A percentile compares a stretch with the other conserved stretches of the same genome.
phyloP scores from a whole-genome alignment of 2,797 vertebrate genomes.

The Enteromius viviparus region DNA sequence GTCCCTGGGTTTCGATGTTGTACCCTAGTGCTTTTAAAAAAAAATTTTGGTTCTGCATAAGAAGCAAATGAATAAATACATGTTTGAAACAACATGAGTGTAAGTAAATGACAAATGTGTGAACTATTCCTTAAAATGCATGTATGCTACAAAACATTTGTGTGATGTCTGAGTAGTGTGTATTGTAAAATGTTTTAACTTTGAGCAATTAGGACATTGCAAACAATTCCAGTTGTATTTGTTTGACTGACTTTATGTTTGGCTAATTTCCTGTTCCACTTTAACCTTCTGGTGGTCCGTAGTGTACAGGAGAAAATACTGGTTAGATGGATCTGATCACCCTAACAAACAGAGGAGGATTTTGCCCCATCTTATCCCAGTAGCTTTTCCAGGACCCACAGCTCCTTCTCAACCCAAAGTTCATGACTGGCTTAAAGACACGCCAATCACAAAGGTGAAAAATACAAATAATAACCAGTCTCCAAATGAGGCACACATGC shows the following conservation, averaged over 20 bases:
- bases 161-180: constrained; percentile 16
- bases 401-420: constrained; percentile 30
- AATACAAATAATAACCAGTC: not conserved
- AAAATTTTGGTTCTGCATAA: not conserved
- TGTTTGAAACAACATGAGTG: not conserved
- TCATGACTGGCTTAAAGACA: constrained; percentile 43
- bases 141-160: constrained; percentile 20
- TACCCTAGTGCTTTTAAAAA: not conserved
- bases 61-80: not conserved
- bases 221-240: constrained; percentile 41
- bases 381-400: constrained; percentile 63
- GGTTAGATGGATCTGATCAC: constrained; percentile 78
- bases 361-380: constrained; percentile 62
- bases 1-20: not conserved
- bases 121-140: constrained; percentile 12
- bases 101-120: not conserved
- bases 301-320: constrained; percentile 79
- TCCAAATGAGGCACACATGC: constrained; percentile 14
- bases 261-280: constrained; percentile 74
- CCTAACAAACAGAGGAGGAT: constrained; percentile 74
- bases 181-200: constrained; percentile 20
- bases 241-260: constrained; percentile 57
- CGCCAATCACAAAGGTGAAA: not conserved
- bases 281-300: constrained; percentile 74
- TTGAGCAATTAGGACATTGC: constrained; percentile 8